phyloP scores from a whole-genome alignment of 2,113 vertebrate genomes.

The Seriola aureovittata region DNA sequence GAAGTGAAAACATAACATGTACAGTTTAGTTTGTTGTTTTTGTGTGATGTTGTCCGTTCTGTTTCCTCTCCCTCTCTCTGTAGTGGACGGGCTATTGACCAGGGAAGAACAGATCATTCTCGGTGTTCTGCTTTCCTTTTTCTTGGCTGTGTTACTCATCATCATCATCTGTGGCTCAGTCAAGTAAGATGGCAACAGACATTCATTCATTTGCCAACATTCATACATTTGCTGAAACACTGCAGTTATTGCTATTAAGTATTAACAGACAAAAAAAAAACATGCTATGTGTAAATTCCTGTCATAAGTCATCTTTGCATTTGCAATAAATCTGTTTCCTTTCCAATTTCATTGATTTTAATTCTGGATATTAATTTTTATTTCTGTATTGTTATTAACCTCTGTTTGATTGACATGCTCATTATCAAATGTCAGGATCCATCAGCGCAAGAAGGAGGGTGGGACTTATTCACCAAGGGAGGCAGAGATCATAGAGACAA shows the following conservation, averaged over 20 bases:
- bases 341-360: not conserved
- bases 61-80: conserved; percentile 15
- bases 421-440: conserved; percentile 85
- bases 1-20: not conserved
- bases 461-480: conserved; percentile 96
- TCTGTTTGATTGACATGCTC: conserved; percentile 22
- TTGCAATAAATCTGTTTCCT: not conserved
- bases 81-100: conserved; percentile 89
- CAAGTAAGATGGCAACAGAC: conserved; percentile 84
- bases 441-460: conserved; percentile 96
- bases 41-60: not conserved
- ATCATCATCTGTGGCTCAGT: conserved; percentile 92
- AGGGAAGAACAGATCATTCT: conserved; percentile 94
- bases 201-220: conserved; percentile 9
- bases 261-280: not conserved
- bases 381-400: not conserved
- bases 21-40: not conserved
- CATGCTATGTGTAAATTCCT: not conserved
- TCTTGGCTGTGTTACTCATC: conserved; percentile 91
- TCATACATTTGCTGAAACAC: not conserved
- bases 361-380: not conserved
- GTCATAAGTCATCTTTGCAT: not conserved
- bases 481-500: conserved; percentile 97
- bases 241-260: conserved; percentile 1
- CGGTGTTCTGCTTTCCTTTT: conserved; percentile 92